phyloP scores from a whole-genome alignment of 2,888 invertebrate species.

The Mylabris sibirica region DNA sequence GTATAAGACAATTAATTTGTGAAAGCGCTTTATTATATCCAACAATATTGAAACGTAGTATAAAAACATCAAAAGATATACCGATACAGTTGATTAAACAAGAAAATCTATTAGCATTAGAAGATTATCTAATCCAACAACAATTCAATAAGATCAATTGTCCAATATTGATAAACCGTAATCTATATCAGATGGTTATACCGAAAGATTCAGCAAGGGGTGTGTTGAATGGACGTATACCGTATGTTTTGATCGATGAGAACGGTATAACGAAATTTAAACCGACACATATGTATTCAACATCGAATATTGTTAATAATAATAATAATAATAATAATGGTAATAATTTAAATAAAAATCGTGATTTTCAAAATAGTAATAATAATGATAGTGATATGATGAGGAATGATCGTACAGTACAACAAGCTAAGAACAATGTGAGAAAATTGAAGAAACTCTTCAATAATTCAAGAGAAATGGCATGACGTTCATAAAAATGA shows the following conservation, averaged over 20 bases:
- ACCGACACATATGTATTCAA: slow-evolving; percentile 75
- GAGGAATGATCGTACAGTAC: slow-evolving; percentile 32
- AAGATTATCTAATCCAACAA: slow-evolving; percentile 74
- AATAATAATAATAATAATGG: slow-evolving; percentile 38
- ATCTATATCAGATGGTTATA: slow-evolving; percentile 77
- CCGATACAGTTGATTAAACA: slow-evolving; percentile 72
- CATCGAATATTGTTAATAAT: slow-evolving; percentile 23
- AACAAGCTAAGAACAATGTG: slow-evolving; percentile 51
- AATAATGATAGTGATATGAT: slow-evolving; percentile 34
- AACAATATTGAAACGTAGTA: slow-evolving; percentile 58
- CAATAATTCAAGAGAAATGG: slow-evolving; percentile 47
- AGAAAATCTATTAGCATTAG: slow-evolving; percentile 78
- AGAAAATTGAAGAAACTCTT: slow-evolving; percentile 51
- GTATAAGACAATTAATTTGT: slow-evolving; percentile 73
- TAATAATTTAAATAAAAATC: slow-evolving; percentile 47
- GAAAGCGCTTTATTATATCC: slow-evolving; percentile 72
- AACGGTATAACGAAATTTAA: slow-evolving; percentile 78
- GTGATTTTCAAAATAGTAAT: slow-evolving; percentile 49
- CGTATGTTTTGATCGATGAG: slow-evolving; percentile 80
- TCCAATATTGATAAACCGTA: slow-evolving; percentile 76
- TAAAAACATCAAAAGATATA: slow-evolving; percentile 73
- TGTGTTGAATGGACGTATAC: slow-evolving; percentile 76
- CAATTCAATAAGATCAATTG: slow-evolving; percentile 65
- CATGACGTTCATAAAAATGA: slow-evolving; percentile 42
- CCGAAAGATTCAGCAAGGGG: slow-evolving; percentile 78